Base-by-base conservation (phyloP, 2,797 vertebrate species). In the Hydrolagus colliei region DNA sequence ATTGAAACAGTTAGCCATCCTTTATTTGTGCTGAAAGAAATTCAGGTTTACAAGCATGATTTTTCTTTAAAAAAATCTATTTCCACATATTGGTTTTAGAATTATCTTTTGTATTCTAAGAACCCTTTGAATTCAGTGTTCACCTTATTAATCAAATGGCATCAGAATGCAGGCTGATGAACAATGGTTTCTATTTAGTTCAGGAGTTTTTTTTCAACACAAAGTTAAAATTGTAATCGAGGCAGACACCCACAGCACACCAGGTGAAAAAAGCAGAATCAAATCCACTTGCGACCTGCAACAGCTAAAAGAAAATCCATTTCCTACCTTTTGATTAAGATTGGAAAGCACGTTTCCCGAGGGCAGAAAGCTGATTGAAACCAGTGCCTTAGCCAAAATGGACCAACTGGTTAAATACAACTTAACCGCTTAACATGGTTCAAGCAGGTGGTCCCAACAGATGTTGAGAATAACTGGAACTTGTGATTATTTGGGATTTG, bases 221-320 rank as follows among this genome's bases (percentile, higher is more conserved):
- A 20, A n/a, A 77, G 61, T 77, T 77, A 61, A n/a, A 61, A 59
- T 77, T 77, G 59, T 59, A 77, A 77, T 77, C 75, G n/a, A 61
- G 52, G 75, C 18, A 18, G 9, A 11, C 12, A 61, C 73, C 73
- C 20, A 77, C 1, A 20, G 41, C n/a, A 77, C 2, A n/a, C 20
- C 41, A 77, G 32, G 4, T 77, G 75, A 77, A 77, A 20, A 77
- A 77, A 41, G 9, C 20, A 61, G 75, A 61, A 61, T 77, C 41
- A 20, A 61, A 77, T 77, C 61, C 75, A 77, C 18, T 77, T 77
- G 75, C 59, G 52, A 77, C 61, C 61, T 11, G 41, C 5, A n/a
- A 61, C 75, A 77, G 75, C 52, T n/a, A 41, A 77, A 77, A 77
- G 75, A 77, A 76, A 77, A 77, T 77, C 75, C 41, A 77, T 77